phyloP scores from a whole-genome alignment of 2,888 invertebrate genomes.

The Parelbella ahira region DNA sequence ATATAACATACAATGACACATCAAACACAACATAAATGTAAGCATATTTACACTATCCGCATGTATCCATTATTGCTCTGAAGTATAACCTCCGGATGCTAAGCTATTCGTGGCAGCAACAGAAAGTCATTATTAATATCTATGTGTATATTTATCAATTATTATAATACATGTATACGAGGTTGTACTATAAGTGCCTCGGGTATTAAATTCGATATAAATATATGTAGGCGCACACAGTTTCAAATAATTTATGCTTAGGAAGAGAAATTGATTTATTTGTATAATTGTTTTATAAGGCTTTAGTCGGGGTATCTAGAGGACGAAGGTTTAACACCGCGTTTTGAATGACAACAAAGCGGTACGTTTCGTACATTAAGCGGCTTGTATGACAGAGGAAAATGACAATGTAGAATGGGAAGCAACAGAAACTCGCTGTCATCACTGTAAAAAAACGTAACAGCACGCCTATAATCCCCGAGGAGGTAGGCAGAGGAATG shows the following conservation, averaged over 20 bases:
- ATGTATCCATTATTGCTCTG: conserved; percentile 35
- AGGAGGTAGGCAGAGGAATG: too few relatives aligned
- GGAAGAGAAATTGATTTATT: conserved; percentile 7
- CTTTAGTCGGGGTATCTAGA: conserved; percentile 4
- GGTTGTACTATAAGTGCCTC: conserved; percentile 20
- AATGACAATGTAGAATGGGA: too few relatives aligned
- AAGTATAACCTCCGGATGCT: conserved; percentile 13
- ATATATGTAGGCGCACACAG: conserved; percentile 25
- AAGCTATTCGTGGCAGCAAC: conserved; percentile 10
- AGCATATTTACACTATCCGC: conserved; percentile 38
- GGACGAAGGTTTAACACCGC: conserved; percentile 1
- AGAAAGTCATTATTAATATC: conserved; percentile 4
- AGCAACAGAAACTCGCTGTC: too few relatives aligned
- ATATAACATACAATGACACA: conserved; percentile 33
- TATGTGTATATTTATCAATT: conserved; percentile 19
- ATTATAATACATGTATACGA: conserved; percentile 22
- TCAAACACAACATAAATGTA: conserved; percentile 34
- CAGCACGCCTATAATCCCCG: too few relatives aligned
- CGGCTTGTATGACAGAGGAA: conserved; percentile 1
- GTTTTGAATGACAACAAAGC: background rate
- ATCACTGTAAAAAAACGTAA: too few relatives aligned
- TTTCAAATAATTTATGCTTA: conserved; percentile 17
- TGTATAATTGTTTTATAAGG: too few relatives aligned
- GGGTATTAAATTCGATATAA: conserved; percentile 25
- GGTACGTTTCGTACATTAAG: background rate